Evolutionary conservation across 2,888 invertebrate genomes (phyloP).

Genomic region (Caradrina kadenii): DNA sequence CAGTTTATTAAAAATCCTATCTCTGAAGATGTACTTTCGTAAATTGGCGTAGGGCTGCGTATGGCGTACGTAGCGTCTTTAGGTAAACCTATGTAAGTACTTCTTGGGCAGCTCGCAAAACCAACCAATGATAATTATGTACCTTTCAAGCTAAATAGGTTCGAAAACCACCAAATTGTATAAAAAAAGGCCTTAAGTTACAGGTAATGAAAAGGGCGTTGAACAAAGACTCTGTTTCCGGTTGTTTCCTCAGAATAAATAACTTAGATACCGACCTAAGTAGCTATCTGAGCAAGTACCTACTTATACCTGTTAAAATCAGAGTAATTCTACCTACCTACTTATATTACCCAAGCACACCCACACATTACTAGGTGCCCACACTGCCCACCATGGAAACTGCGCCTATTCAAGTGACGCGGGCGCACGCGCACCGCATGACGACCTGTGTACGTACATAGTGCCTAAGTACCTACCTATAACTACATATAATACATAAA

Average conservation of each 20-base stretch:
- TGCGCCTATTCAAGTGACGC: conserved; percentile 33
- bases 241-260: background rate
- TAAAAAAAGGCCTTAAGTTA: background rate
- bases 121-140: background rate
- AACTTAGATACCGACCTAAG: background rate
- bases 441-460: conserved; percentile 27
- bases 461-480: too few relatives aligned
- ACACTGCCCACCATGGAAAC: conserved; percentile 45
- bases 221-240: background rate
- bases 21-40: too few relatives aligned
- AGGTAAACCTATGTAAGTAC: too few relatives aligned
- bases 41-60: too few relatives aligned
- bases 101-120: background rate
- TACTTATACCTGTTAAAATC: conserved; percentile 6
- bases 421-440: conserved; percentile 14
- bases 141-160: background rate
- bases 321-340: conserved; percentile 27
- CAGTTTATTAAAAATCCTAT: too few relatives aligned
- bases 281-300: background rate
- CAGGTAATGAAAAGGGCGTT: background rate
- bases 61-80: too few relatives aligned
- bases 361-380: conserved; percentile 29
- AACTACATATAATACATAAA: background rate
- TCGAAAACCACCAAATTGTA: background rate
- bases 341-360: conserved; percentile 40